These are phyloP conservation scores for Ephialtes manifestator DNA, from an alignment of 2,888 invertebrate species.

Conservation along the genomic window DNA sequence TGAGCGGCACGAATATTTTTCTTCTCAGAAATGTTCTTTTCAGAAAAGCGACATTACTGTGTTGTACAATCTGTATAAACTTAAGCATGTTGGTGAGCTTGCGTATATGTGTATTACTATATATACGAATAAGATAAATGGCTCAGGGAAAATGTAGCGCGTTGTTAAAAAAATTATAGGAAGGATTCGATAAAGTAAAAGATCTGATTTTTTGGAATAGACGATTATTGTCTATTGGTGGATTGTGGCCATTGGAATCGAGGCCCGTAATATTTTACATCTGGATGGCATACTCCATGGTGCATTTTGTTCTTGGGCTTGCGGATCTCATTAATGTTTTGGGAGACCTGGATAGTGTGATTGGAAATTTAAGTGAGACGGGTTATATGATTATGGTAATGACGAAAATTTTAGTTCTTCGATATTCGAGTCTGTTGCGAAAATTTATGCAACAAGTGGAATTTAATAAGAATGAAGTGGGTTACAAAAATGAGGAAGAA, in stretches of 20 bases:
- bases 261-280: conserved; percentile 34
- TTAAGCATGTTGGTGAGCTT: no score
- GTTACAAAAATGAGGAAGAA: conserved; percentile 42
- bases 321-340: conserved; percentile 58
- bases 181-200: conserved; percentile 7
- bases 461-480: conserved; percentile 7
- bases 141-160: no score
- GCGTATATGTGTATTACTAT: no score
- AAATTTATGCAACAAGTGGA: conserved; percentile 17
- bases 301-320: conserved; percentile 60
- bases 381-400: conserved; percentile 40
- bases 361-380: conserved; percentile 35
- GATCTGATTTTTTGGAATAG: conserved; percentile 50
- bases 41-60: no score
- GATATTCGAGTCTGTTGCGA: conserved; percentile 33
- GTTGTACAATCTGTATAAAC: no score
- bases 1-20: no score
- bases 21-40: no score
- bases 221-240: conserved; percentile 45
- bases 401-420: conserved; percentile 47
- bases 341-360: conserved; percentile 61
- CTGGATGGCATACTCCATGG: conserved; percentile 41
- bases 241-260: conserved; percentile 37
- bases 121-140: background rate
- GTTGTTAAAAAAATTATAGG: background rate